Evolutionary conservation across 1,140 invertebrate genomes (phyloP), one percentile per base, ranked within the genome.

Genomic region (Brevipalpus yothersi): DNA sequence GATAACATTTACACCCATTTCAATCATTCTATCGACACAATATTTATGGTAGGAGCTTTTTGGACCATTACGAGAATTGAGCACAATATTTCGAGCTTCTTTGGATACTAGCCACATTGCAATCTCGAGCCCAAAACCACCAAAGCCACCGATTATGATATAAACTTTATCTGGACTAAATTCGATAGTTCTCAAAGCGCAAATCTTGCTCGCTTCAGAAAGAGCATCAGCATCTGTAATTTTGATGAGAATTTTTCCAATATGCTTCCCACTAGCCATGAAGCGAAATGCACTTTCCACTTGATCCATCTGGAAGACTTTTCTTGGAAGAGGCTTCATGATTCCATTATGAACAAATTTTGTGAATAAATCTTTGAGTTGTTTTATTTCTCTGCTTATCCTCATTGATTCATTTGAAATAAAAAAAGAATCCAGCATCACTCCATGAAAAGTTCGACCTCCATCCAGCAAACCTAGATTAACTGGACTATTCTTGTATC

Each of bases 231-330:
- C 5, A 13, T 69, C 67, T 59, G 64, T 58, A n/a, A 72, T 63
- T 60, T 65, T 19, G 12, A 63, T 10, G 1, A 78, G 49, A 12
- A 97, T 90, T 76, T 96, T 96, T 65, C 92, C 92, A 62, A 94
- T 92, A 71, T 96, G 91, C 73, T 90, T 92, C 45, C 91, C 91
- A 1, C 84, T 81, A n/a, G 89, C 90, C 87, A 97, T 95, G 69
- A 79, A 96, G 62, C 80, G 76, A 76, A 94, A 95, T 3, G 89
- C 90, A 69, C 87, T 82, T 71, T 95, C 90, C n/a, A 88, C 77
- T 72, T 92, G 81, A 61, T 82, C 77, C 65, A 84, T 81, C 17
- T 77, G 73, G 69, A 87, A 96, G 0, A 90, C 80, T 1, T 82
- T 87, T 9, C 77, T 73, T 1, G 82, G 81, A 8, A 96, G 71